Percentiles rank a stretch among this genome's conserved stretches.
These are phyloP conservation scores for Drosophila kanekoi DNA, from an alignment of 2,888 invertebrate genomes.

Conservation along the genomic window DNA sequence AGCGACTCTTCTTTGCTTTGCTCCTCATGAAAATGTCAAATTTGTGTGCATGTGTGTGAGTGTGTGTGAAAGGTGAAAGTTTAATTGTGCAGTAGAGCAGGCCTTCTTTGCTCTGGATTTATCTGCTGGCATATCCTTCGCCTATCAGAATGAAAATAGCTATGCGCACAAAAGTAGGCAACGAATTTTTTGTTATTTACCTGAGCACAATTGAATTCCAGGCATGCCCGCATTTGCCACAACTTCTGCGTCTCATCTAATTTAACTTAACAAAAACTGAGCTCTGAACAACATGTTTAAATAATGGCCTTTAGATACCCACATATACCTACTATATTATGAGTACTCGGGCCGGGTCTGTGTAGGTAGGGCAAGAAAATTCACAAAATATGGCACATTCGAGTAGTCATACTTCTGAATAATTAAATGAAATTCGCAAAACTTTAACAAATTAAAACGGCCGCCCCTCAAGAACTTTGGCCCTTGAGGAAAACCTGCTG, in stretches of 20 bases:
- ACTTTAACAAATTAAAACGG: constrained; percentile 30
- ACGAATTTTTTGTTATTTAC: constrained; percentile 23
- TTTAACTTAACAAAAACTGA: no score
- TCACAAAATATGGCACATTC: constrained; percentile 1
- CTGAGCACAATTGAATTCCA: background rate
- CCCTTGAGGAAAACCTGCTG: constrained; percentile 13
- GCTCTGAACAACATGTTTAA: background rate
- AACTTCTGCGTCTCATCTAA: background rate
- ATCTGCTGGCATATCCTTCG: constrained; percentile 34
- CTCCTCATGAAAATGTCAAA: constrained; percentile 31
- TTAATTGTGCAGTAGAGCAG: constrained; percentile 39
- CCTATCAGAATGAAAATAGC: constrained; percentile 1
- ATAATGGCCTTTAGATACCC: background rate
- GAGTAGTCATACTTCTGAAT: constrained; percentile 16
- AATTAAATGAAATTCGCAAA: constrained; percentile 39
- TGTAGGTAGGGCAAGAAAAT: background rate
- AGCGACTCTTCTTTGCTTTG: constrained; percentile 21
- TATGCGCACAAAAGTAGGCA: constrained; percentile 51
- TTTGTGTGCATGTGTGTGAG: constrained; percentile 2
- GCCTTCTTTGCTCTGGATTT: constrained; percentile 7
- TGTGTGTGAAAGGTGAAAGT: constrained; percentile 28
- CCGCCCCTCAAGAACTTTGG: constrained; percentile 17
- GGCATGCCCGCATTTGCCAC: constrained; percentile 1
- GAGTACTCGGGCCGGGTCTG: background rate
- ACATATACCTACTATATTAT: background rate